Conservation (phyloP, 2,797 vertebrate species). For the Lagodon rhomboides region DNA sequence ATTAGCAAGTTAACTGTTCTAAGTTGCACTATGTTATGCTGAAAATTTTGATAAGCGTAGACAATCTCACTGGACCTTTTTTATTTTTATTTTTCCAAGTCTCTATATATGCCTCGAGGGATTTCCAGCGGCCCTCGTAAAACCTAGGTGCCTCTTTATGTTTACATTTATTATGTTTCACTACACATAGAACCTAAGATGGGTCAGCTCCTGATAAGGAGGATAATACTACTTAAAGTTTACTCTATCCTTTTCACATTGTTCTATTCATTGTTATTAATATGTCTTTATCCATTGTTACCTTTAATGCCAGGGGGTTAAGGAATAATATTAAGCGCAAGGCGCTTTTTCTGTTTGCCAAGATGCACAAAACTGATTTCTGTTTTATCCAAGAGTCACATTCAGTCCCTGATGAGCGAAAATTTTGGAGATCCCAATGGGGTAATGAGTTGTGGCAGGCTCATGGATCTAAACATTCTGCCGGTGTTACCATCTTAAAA, state of each 20-base stretch:
- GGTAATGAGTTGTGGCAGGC: background rate
- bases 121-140: background rate
- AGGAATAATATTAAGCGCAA: background rate
- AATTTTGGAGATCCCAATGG: background rate
- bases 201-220: background rate
- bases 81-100: too few species aligned
- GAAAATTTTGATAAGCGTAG: too few species aligned
- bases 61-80: too few species aligned
- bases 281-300: background rate
- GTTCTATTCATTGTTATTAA: background rate
- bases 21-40: too few species aligned
- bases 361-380: background rate
- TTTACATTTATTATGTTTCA: background rate
- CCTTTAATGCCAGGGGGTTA: background rate
- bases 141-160: background rate
- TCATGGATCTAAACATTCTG: constrained; percentile 1
- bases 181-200: background rate
- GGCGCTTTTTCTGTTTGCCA: background rate
- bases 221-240: background rate
- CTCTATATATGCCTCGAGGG: too few species aligned
- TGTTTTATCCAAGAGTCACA: constrained; percentile 3
- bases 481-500: background rate
- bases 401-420: background rate
- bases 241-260: background rate
- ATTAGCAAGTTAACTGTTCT: too few species aligned